These are phyloP conservation scores for Parnassius orleans DNA, from an alignment of 2,888 invertebrate genomes.

Conservation along the genomic window DNA sequence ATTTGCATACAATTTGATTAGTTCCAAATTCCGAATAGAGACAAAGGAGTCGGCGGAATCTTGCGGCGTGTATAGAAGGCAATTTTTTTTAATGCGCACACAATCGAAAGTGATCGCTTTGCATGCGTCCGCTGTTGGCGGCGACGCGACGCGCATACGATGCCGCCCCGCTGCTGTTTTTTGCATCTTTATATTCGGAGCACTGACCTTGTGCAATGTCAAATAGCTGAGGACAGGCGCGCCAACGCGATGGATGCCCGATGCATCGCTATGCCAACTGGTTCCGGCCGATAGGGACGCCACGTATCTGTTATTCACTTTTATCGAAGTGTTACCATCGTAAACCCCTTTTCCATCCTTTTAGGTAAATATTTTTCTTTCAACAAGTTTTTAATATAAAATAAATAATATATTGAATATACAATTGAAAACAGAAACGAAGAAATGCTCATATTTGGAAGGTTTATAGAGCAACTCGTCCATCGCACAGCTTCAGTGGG, in stretches of 20 bases:
- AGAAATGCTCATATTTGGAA: too few relatives aligned
- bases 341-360: not conserved
- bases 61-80: slow-evolving; percentile 40
- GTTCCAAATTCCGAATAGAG: slow-evolving; percentile 40
- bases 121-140: slow-evolving; percentile 56
- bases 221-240: slow-evolving; percentile 65
- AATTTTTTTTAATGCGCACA: slow-evolving; percentile 48
- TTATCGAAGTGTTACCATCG: not conserved
- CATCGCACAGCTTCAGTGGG: too few relatives aligned
- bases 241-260: slow-evolving; percentile 34
- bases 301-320: not conserved
- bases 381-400: too few relatives aligned
- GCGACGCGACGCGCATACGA: slow-evolving; percentile 55
- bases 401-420: too few relatives aligned
- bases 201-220: slow-evolving; percentile 81
- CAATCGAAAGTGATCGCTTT: slow-evolving; percentile 72
- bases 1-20: slow-evolving; percentile 23
- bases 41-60: slow-evolving; percentile 45
- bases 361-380: not conserved
- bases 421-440: too few relatives aligned
- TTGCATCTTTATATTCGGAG: slow-evolving; percentile 77
- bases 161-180: slow-evolving; percentile 42
- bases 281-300: slow-evolving; percentile 38
- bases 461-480: too few relatives aligned
- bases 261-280: slow-evolving; percentile 39